A percentile compares a stretch with the other conserved stretches of the same genome.
These are phyloP conservation scores for Chlorospingus semifuscus DNA, from an alignment of 2,797 vertebrate genomes.

Conservation along the genomic window DNA sequence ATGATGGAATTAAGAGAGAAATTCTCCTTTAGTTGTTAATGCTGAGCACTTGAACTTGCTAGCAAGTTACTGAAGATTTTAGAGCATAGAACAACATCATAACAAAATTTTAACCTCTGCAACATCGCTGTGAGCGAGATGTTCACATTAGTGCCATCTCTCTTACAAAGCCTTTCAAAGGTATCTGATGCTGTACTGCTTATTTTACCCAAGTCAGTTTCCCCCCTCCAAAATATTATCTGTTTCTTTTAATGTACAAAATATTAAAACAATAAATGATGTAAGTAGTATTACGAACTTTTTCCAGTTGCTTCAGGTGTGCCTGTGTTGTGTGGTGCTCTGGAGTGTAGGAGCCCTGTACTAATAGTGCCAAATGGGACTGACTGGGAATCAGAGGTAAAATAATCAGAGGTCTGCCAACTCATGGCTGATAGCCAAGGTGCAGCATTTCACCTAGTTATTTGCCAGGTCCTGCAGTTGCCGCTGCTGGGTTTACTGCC, in stretches of 20 bases:
- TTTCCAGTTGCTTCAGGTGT: not conserved
- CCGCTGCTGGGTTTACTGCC: no score
- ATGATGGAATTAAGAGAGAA: not conserved
- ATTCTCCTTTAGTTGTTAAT: not conserved
- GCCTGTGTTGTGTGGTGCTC: not conserved
- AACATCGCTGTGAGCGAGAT: not conserved
- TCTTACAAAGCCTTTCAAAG: not conserved
- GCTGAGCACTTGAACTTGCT: not conserved
- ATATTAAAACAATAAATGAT: not conserved
- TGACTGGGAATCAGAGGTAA: not conserved
- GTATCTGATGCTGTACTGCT: not conserved
- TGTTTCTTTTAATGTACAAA: not conserved
- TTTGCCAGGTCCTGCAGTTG: not conserved
- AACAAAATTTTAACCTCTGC: not conserved
- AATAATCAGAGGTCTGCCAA: not conserved
- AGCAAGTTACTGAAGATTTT: not conserved
- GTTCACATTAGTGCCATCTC: fast-evolving
- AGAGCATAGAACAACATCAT: not conserved
- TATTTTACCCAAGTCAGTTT: not conserved
- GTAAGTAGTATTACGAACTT: not conserved
- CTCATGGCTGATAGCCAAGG: not conserved
- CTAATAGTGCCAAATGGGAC: not conserved
- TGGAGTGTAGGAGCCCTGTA: fast-evolving
- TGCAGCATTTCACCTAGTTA: not conserved
- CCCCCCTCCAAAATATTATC: fast-evolving